Base-by-base conservation (phyloP, 2,113 vertebrate genomes). In the Embiotoca jacksoni region DNA sequence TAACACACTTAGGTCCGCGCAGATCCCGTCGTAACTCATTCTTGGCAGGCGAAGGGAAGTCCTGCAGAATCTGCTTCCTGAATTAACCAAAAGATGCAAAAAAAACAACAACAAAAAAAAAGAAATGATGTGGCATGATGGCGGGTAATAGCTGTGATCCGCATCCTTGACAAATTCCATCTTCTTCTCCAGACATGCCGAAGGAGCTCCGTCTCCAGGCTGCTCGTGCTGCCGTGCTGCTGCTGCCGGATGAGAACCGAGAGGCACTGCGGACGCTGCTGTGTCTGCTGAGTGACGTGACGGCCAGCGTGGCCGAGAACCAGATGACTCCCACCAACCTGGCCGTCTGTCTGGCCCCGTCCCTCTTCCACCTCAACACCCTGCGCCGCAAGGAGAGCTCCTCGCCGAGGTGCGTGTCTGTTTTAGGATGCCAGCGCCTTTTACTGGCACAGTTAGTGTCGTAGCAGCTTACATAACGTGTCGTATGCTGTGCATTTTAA, bases 301-400 rank as follows among this genome's bases (percentile, higher is more conserved):
- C 94, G 0, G 93, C 94, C 65, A 93, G 94, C 0, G 98, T 98
- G 74, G 88, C 94, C 3, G 97, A 99, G 85, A 99, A 99, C 84
- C 98, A 99, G 93, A 99, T 99, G 98, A 99, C 97, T 1, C 94
- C 97, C 53, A 98, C 97, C 94, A 99, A 99, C 89, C 91, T 99
- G 54, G 98, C 98, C 0, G 98, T 99, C 54, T 99, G 98, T 61
- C 93, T 99, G 88, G 98, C 98, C 1, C 98, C 98, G 0, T 99
- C 98, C 1, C 96, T 99, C 44, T 99, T 99, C 85, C 98, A 99
- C 73, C 97, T 99, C 44, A 99, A 99, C 82, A 94, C 97, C 9
- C 75, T 96, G 74, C 97, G 97, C 82, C 97, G 97, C 81, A 94
- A 94, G 81, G 98, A 99, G 87, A 96, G 95, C 86, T 93, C 93